Evolutionary conservation across 92 coral and sea anemone genomes (phyloP), one percentile per base, ranked within the genome.

Genomic region (Epizoanthus scotinus): DNA sequence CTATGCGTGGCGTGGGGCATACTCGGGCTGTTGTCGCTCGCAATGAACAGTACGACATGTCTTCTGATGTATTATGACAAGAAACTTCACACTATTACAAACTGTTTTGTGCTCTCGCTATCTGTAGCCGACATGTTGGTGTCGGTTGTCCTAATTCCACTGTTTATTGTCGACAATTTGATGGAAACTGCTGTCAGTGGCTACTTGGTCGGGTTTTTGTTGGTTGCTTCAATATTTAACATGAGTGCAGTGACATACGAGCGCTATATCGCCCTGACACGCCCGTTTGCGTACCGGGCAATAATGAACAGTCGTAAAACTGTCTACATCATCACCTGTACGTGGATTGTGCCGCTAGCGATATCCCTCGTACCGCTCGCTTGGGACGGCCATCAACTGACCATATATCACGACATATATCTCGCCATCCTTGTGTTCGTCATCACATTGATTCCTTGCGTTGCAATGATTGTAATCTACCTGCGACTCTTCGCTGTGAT

Each of bases 211-310:
- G 97, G 94, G 17, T 92, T 92, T 64, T 82, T 92, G 65, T 59
- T 92, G 27, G 81, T 92, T 17, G 90, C 97, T 29, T 90, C 97
- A 31, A 91, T 92, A 4, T 90, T 90, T 68, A 92, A 87, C 77
- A 83, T 92, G 42, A 89, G 92, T n/a, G 97, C 92, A 7, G 97
- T 92, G 63, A 92, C 97, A n/a, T 92, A 87, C 77, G 97, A 92
- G 69, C 91, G 97, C 0, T 92, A 84, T 81, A 80, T 92, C 13
- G 97, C 94, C 26, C 86, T 92, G 26, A 92, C 97, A 3, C 87
- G 91, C 22, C 97, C 97, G 9, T 92, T 92, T 34, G 86, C 79
- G 53, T 92, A 92, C 80, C 85, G 89, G 22, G 52, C 89, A 17
- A 88, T 92, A 47, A 67, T 92, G 81, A 87, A 82, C 63, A 57